phyloP scores from a whole-genome alignment of 2,113 vertebrate species.

The Forbesichthys agassizii region DNA sequence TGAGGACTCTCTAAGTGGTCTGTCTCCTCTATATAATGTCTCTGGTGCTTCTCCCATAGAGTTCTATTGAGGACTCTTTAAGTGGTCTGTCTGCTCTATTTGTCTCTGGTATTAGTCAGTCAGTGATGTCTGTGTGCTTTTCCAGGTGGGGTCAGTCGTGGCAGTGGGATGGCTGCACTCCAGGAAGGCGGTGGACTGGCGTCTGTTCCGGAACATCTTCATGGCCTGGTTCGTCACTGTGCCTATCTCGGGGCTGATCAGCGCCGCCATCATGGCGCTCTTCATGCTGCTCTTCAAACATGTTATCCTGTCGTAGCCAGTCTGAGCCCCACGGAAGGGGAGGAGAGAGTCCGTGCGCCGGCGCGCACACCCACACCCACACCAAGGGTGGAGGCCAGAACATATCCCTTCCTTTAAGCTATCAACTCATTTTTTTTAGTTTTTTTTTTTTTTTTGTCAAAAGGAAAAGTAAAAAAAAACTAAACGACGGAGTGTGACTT shows the following conservation, averaged over 20 bases:
- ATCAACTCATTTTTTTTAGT: constrained; percentile 21
- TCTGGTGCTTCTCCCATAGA: too few species aligned
- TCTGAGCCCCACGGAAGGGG: constrained; percentile 19
- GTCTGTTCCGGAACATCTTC: constrained; percentile 97
- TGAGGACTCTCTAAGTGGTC: too few species aligned
- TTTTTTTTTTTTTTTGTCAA: too few species aligned
- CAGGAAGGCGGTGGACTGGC: constrained; percentile 93
- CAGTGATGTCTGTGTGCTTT: background rate
- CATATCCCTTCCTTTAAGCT: too few species aligned
- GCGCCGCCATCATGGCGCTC: constrained; percentile 93
- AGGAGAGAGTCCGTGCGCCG: constrained; percentile 30
- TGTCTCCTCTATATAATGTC: too few species aligned
- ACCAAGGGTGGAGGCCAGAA: constrained; percentile 26
- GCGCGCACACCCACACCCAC: constrained; percentile 16
- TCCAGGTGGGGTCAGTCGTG: constrained; percentile 93
- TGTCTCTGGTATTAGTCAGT: too few species aligned
- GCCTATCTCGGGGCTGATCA: constrained; percentile 94
- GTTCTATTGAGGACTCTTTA: too few species aligned
- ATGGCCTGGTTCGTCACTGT: constrained; percentile 98
- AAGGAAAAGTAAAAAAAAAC: too few species aligned
- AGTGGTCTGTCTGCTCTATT: too few species aligned
- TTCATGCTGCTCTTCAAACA: constrained; percentile 53
- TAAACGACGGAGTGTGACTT: too few species aligned
- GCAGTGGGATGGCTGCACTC: constrained; percentile 96
- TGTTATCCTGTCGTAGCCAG: too few species aligned